A percentile compares a stretch with the other conserved stretches of the same genome.
These are phyloP conservation scores for Syngnathus acus DNA, from an alignment of 2,797 vertebrate species.

Conservation along the genomic window DNA sequence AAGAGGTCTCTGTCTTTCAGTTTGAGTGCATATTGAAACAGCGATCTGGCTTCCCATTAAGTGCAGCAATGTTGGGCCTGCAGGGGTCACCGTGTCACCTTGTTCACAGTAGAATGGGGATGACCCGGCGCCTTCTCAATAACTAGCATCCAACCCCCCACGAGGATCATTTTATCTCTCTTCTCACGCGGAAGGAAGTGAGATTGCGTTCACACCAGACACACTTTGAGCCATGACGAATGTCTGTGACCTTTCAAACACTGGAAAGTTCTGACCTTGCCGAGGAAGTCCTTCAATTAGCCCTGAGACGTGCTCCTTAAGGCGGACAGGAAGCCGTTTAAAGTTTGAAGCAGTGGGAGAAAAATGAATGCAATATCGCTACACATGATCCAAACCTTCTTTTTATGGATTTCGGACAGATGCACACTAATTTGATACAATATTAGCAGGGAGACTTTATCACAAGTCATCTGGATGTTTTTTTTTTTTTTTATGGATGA, in stretches of 20 bases:
- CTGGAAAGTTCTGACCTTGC: constrained; percentile 62
- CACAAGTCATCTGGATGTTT: too few relatives aligned
- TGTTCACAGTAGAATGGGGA: constrained; percentile 66
- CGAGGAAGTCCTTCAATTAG: constrained; percentile 16
- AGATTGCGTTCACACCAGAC: constrained; percentile 51
- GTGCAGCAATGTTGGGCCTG: constrained; percentile 45
- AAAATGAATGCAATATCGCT: too few relatives aligned
- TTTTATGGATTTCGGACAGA: too few relatives aligned
- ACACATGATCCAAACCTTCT: too few relatives aligned
- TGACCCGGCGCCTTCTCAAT: constrained; percentile 38
- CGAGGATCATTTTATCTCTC: constrained; percentile 51
- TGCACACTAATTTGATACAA: too few relatives aligned
- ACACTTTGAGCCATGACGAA: constrained; percentile 46
- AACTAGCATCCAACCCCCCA: constrained; percentile 28
- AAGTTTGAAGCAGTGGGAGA: not conserved
- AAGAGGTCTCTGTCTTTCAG: constrained; percentile 37
- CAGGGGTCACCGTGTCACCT: constrained; percentile 61
- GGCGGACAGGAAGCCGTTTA: constrained; percentile 8
- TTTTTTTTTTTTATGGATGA: too few relatives aligned
- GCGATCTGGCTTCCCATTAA: constrained; percentile 57
- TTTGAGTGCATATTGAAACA: constrained; percentile 3
- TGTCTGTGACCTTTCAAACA: constrained; percentile 47
- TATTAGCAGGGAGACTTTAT: too few relatives aligned
- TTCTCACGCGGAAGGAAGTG: constrained; percentile 46
- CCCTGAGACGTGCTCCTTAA: constrained; percentile 29